Conservation (phyloP, 2,113 vertebrate genomes). For the Alces alces region DNA sequence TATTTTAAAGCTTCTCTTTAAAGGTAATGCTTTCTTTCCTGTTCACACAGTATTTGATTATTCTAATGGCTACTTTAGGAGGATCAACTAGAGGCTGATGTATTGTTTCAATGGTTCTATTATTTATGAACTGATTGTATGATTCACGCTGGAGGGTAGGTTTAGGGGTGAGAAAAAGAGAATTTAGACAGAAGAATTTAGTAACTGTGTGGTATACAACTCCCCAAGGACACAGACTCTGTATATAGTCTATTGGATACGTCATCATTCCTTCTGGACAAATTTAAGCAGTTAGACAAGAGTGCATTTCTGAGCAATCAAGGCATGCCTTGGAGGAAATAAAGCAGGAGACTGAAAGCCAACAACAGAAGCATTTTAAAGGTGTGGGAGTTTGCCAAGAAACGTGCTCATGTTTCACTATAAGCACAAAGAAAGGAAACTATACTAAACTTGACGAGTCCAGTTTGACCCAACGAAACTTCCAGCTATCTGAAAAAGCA, state of each 20-base stretch:
- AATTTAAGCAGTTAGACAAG: conserved; percentile 60
- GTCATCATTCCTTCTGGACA: conserved; percentile 64
- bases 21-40: conserved; percentile 58
- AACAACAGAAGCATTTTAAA: conserved; percentile 42
- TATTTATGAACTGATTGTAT: conserved; percentile 72
- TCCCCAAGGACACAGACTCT: conserved; percentile 73
- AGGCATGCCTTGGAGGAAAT: conserved; percentile 76
- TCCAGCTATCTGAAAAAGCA: conserved; percentile 42
- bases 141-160: conserved; percentile 69
- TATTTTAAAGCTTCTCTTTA: conserved; percentile 67
- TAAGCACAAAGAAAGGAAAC: conserved; percentile 69
- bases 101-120: conserved; percentile 58
- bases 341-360: conserved; percentile 73
- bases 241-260: conserved; percentile 31
- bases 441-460: conserved; percentile 53
- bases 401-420: conserved; percentile 68
- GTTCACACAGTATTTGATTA: conserved; percentile 64
- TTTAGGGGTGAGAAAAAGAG: not conserved
- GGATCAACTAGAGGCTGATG: conserved; percentile 67
- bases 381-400: conserved; percentile 64
- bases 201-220: conserved; percentile 72
- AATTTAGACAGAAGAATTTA: conserved; percentile 70
- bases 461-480: conserved; percentile 43
- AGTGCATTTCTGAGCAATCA: conserved; percentile 70
- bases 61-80: conserved; percentile 72